Evolutionary conservation across 2,888 invertebrate species (phyloP).

Genomic region (Notodromas monacha): DNA sequence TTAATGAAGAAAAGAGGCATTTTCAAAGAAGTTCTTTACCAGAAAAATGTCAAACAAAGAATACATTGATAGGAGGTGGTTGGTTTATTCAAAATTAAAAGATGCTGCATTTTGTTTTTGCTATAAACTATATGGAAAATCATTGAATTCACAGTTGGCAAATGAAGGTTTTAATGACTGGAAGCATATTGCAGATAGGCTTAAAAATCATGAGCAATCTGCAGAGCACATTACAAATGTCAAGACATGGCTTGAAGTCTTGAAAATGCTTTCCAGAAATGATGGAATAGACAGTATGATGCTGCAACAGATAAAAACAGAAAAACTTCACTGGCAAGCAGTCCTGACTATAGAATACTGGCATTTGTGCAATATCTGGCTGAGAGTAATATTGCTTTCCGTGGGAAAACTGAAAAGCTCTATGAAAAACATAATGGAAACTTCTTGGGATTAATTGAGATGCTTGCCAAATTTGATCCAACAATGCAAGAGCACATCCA

Average conservation of each 20-base stretch:
- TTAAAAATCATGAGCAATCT: background rate
- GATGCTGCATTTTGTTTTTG: background rate
- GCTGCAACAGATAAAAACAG: background rate
- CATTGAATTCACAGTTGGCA: background rate
- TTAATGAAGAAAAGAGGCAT: background rate
- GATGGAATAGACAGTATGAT: background rate
- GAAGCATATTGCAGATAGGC: background rate
- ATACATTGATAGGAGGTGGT: background rate
- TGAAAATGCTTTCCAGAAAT: too few relatives aligned
- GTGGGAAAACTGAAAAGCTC: constrained; percentile 7
- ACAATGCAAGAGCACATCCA: constrained; percentile 8
- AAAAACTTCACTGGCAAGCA: constrained; percentile 5
- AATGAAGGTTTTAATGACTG: constrained; percentile 1
- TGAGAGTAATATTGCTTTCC: constrained; percentile 9
- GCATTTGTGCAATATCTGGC: constrained; percentile 8
- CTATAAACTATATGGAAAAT: background rate
- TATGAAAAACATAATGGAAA: constrained; percentile 9
- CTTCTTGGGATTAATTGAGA: constrained; percentile 9
- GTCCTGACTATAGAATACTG: constrained; percentile 8
- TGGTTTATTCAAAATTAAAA: background rate
- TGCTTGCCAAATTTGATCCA: constrained; percentile 8
- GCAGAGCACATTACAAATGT: background rate
- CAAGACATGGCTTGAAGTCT: background rate
- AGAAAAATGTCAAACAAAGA: background rate
- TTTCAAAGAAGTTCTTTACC: background rate